Base-by-base conservation (phyloP, 1,140 invertebrate species). In the Eurosta solidaginis region DNA sequence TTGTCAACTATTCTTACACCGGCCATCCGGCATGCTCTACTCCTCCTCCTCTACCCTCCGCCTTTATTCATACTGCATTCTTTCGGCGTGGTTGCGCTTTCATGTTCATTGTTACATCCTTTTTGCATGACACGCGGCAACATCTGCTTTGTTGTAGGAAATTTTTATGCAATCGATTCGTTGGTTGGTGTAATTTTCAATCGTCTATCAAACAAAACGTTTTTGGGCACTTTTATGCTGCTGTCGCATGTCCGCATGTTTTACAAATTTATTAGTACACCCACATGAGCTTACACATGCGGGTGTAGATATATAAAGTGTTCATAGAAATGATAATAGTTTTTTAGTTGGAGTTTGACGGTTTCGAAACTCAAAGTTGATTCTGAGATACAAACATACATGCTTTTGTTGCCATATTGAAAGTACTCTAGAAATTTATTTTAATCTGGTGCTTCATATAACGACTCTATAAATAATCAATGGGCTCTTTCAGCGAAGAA, bases 201-300 rank as follows among this genome's bases (percentile, higher is more conserved):
- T 68, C 59, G 59, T 68, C 59, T 68, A 68, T 42, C 59, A 68
- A n/a, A n/a, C n/a, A n/a, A 68, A 68, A 68, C 59, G 59, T 68
- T 68, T 68, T 68, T 33, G 59, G 33, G 36, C 59, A n/a, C 40
- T 68, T 33, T 68, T 36, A 9, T 68, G 17, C 59, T 36, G 59
- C 59, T 29, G 33, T 40, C 59, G 59, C 59, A 42, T 68, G 59
- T 68, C 36, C 59, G n/a, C 59, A 42, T 68, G 59, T 68, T 68
- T 22, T 68, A 68, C 59, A 40, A 6, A 40, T n/a, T 68, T 9
- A 36, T 20, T 20, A 4, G 2, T 7, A 6, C 59, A 68, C 33
- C 33, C 59, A 22, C 36, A 40, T 20, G 7, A 7, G 2, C 59
- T 68, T 68, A 40, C 22, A 22, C 40, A 20, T 20, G 5, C 59